Conservation (phyloP, 2,797 vertebrate species). For the Calcarius lapponicus region DNA sequence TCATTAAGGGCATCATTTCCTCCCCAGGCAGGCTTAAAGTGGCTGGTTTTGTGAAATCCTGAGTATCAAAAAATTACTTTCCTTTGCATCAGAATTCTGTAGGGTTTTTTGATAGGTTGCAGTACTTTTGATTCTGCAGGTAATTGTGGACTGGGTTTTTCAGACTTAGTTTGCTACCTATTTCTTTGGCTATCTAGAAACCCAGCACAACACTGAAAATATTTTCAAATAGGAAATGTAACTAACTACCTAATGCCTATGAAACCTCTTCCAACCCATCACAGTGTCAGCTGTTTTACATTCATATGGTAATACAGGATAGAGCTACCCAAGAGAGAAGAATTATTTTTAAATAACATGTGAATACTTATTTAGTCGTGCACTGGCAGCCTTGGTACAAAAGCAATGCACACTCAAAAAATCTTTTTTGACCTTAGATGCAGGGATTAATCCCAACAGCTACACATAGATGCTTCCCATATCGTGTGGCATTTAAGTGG, state of each 20-base stretch:
- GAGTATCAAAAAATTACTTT: background rate
- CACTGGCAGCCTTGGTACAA: background rate
- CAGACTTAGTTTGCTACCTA: background rate
- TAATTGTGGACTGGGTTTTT: background rate
- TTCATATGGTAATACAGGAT: background rate
- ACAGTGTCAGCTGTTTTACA: background rate
- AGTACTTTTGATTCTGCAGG: background rate
- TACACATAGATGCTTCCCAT: background rate
- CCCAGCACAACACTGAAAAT: background rate
- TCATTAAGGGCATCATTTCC: background rate
- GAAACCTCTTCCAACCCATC: background rate
- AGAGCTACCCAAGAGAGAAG: background rate
- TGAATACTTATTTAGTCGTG: background rate
- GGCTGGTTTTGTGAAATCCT: background rate
- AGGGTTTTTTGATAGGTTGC: background rate
- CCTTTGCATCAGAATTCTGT: background rate
- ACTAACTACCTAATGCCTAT: background rate
- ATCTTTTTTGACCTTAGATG: background rate
- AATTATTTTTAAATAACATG: background rate
- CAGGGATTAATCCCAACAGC: background rate
- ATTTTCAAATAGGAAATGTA: background rate
- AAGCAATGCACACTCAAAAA: background rate
- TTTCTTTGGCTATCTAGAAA: background rate
- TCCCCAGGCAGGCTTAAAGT: background rate
- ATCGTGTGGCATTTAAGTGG: background rate